Evolutionary conservation across 2,888 invertebrate genomes (phyloP).

Genomic region (Cheilosia scutellata): DNA sequence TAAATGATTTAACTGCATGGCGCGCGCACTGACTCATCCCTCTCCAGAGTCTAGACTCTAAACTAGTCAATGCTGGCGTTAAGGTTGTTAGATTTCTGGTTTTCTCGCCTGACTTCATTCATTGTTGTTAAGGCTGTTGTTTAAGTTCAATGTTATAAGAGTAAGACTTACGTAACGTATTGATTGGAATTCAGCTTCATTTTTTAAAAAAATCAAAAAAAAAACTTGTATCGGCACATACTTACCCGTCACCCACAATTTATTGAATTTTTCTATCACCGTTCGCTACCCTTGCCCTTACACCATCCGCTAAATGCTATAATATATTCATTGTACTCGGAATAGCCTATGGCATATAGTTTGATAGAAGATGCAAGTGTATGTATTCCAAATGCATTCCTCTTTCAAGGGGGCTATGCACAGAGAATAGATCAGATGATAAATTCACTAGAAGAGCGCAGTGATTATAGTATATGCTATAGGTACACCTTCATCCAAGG

Average conservation of each 20-base stretch:
- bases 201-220: background rate
- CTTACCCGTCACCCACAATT: constrained; percentile 7
- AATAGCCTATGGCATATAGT: background rate
- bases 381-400: constrained; percentile 35
- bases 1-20: constrained; percentile 21
- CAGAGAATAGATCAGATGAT: constrained; percentile 45
- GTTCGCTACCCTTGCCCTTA: background rate
- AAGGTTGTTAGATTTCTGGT: constrained; percentile 28
- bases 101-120: constrained; percentile 41
- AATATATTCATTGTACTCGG: background rate
- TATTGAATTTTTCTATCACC: constrained; percentile 20
- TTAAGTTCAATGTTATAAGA: constrained; percentile 40
- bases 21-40: constrained; percentile 33
- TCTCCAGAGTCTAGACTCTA: constrained; percentile 48
- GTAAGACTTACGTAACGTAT: constrained; percentile 63
- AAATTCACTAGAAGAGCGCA: constrained; percentile 30
- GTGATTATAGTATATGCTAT: constrained; percentile 26
- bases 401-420: constrained; percentile 33
- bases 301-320: background rate
- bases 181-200: constrained; percentile 38
- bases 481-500: constrained; percentile 17
- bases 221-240: background rate
- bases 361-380: background rate
- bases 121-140: background rate
- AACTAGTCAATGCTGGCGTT: constrained; percentile 18